Evolutionary conservation across 2,888 invertebrate species (phyloP).

Genomic region (Caenorhabditis zanzibari): DNA sequence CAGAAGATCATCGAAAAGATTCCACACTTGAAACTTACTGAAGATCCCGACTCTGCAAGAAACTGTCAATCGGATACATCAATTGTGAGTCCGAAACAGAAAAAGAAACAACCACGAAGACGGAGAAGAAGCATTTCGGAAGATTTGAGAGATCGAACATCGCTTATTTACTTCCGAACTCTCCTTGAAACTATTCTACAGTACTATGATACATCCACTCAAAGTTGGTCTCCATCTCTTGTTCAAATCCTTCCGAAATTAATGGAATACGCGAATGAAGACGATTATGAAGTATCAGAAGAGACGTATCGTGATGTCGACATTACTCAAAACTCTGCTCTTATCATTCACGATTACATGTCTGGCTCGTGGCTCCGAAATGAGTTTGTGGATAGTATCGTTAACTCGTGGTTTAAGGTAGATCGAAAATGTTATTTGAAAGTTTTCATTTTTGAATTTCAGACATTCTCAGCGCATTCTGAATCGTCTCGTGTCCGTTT

Average conservation of each 20-base stretch:
- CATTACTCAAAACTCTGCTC: slow-evolving; percentile 49
- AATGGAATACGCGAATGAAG: slow-evolving; percentile 68
- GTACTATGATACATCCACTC: slow-evolving; percentile 65
- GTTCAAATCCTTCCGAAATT: slow-evolving; percentile 64
- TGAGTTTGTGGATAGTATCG: slow-evolving; percentile 51
- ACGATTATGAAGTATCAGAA: slow-evolving; percentile 59
- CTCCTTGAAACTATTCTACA: slow-evolving; percentile 64
- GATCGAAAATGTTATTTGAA: not conserved
- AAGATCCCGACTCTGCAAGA: slow-evolving; percentile 8
- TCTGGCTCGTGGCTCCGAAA: slow-evolving; percentile 51
- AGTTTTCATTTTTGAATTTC: not conserved
- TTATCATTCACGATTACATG: slow-evolving; percentile 69
- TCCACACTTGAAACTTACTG: not conserved
- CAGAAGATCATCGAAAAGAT: slow-evolving; percentile 29
- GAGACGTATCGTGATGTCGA: slow-evolving; percentile 62
- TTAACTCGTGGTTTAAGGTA: slow-evolving; percentile 14
- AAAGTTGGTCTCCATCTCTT: slow-evolving; percentile 63
- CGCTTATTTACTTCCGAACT: slow-evolving; percentile 65
- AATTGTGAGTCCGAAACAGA: not conserved
- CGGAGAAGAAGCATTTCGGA: slow-evolving; percentile 7
- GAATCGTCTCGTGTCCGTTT: slow-evolving; percentile 59
- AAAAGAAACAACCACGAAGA: not conserved
- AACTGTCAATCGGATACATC: slow-evolving; percentile 18
- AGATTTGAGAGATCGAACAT: slow-evolving; percentile 23
- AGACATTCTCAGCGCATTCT: slow-evolving; percentile 26